phyloP scores from a whole-genome alignment of 2,888 invertebrate genomes.

The Tetrapedia diversipes region DNA sequence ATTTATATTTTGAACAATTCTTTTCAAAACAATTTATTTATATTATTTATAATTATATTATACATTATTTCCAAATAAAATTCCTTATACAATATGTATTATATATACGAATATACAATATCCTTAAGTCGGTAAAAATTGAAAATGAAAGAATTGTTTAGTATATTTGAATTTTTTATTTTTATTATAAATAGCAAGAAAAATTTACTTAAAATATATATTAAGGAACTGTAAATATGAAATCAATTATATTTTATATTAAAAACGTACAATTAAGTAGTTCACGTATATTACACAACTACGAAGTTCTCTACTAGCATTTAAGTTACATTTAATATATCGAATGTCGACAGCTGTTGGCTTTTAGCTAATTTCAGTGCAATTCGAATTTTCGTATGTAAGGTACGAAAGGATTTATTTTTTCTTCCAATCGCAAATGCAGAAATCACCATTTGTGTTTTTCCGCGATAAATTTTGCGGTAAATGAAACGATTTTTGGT shows the following conservation, averaged over 20 bases:
- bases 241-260: too few relatives aligned
- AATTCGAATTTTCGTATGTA: conserved; percentile 62
- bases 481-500: conserved; percentile 60
- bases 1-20: conserved; percentile 1
- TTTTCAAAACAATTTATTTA: background rate
- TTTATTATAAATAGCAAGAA: background rate
- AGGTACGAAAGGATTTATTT: conserved; percentile 47
- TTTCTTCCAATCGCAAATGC: conserved; percentile 57
- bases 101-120: background rate
- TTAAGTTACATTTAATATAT: conserved; percentile 40
- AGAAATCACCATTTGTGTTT: conserved; percentile 41
- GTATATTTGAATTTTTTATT: too few relatives aligned
- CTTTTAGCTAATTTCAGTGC: conserved; percentile 66
- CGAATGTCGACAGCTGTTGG: conserved; percentile 52
- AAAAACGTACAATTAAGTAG: background rate
- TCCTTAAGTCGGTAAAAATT: background rate
- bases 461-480: conserved; percentile 49
- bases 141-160: background rate
- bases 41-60: background rate
- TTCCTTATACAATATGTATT: too few relatives aligned
- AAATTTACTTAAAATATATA: background rate
- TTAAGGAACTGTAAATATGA: too few relatives aligned
- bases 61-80: background rate
- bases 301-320: conserved; percentile 40
- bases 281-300: too few relatives aligned